Conservation (phyloP, 2,113 vertebrate genomes). For the Anguilla rostrata region DNA sequence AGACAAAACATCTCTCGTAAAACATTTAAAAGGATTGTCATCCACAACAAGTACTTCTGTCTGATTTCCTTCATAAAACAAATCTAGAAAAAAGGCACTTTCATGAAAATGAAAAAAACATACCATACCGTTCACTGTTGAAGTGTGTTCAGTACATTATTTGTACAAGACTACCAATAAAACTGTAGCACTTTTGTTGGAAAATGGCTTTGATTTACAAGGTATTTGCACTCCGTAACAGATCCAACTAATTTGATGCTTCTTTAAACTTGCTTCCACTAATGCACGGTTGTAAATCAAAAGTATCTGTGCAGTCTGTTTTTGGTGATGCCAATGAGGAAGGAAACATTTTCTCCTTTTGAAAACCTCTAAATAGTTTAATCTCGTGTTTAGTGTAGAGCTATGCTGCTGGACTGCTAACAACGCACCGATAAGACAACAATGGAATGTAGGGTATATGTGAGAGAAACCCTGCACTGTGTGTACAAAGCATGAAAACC, state of each 20-base stretch:
- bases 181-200: not conserved
- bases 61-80: constrained; percentile 1
- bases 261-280: not conserved
- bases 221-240: not conserved
- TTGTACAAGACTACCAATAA: not conserved
- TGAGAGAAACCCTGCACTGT: not conserved
- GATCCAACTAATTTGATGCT: not conserved
- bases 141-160: not conserved
- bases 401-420: not conserved
- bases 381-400: not conserved
- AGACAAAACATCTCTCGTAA: not conserved
- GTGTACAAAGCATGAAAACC: not conserved
- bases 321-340: not conserved
- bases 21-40: constrained; percentile 19
- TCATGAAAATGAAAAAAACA: not conserved
- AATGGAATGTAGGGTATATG: constrained; percentile 7
- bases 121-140: not conserved
- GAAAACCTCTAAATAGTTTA: not conserved
- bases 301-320: not conserved
- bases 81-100: not conserved
- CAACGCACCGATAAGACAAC: not conserved
- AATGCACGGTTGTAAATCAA: not conserved
- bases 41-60: constrained; percentile 3
- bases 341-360: not conserved
- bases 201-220: not conserved